Percentiles rank a stretch among this genome's conserved stretches.
These are phyloP conservation scores for Sebastolobus altivelis DNA, from an alignment of 2,797 vertebrate genomes.

Conservation along the genomic window DNA sequence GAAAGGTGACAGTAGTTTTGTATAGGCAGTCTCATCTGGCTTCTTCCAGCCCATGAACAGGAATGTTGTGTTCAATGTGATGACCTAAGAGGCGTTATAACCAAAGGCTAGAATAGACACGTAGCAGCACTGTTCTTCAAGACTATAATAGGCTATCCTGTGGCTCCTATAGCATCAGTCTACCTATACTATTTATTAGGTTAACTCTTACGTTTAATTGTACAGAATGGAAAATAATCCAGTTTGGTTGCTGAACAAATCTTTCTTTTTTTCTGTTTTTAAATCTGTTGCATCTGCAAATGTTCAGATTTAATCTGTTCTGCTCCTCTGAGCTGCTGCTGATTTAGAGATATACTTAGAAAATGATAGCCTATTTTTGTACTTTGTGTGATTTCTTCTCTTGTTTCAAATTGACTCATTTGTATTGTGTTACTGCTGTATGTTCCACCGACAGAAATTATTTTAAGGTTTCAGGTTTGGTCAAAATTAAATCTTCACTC, in stretches of 20 bases:
- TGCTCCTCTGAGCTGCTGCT: constrained; percentile 18
- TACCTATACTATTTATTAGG: constrained; percentile 43
- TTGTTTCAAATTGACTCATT: constrained; percentile 1
- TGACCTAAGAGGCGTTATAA: constrained; percentile 25
- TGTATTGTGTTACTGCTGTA: constrained; percentile 8
- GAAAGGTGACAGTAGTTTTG: constrained; percentile 25
- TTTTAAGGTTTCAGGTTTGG: neutral
- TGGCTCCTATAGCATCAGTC: neutral
- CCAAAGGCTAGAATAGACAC: constrained; percentile 8
- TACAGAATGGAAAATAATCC: constrained; percentile 11
- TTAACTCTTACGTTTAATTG: constrained; percentile 9
- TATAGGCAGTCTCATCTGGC: neutral
- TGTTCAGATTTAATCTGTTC: neutral
- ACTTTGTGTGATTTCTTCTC: constrained; percentile 29
- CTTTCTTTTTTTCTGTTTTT: neutral
- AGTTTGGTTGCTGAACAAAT: constrained; percentile 4
- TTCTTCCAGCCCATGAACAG: constrained; percentile 26
- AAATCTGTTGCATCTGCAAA: neutral
- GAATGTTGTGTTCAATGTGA: constrained; percentile 25
- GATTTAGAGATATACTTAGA: constrained; percentile 5
- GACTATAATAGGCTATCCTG: neutral
- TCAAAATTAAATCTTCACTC: neutral
- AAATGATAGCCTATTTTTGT: constrained; percentile 28
- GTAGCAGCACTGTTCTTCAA: constrained; percentile 17
- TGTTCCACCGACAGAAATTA: neutral